Base-by-base conservation (phyloP, 2,797 vertebrate species). In the Propithecus deckenii region DNA sequence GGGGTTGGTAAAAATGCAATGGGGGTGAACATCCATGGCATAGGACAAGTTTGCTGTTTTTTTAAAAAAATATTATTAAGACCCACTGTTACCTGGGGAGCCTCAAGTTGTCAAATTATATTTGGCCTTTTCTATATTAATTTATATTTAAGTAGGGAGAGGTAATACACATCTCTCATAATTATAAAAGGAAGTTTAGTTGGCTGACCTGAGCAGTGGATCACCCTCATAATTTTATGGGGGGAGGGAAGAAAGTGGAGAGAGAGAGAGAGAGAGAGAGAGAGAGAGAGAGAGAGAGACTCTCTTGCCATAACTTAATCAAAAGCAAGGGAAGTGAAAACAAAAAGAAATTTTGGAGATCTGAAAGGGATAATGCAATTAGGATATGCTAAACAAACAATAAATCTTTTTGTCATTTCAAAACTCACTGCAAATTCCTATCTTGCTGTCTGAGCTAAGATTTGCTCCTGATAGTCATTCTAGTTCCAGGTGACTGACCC, bases 301-400 rank as follows among this genome's bases (percentile, higher is more conserved):
- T 30, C 5, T 48, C 2, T 91, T 88, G 38, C 18, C 72, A 67
- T 4, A 55, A 90, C 18, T 88, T 23, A 86, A 57, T 72, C 76
- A 83, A 95, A 95, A 94, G 25, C 30, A 89, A 97, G 79, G 48
- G 20, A 90, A 87, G 9, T 86, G 30, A 83, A 93, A 90, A 28
- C 1, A 65, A 93, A 84, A 92, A 69, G 7, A 86, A 59, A 59
- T 61, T 69, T 38, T 89, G 32, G 43, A 96, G 61, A 63, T 80
- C 32, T 76, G 32, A 91, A 91, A 88, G 35, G 71, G 18, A 57
- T 67, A 93, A 72, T 87, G 7, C 30, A 93, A 46, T 91, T 84
- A 93, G 38, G 17, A 67, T 86, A 89, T 89, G 46, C 65, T 92
- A 95, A 89, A 32, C 63, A 94, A 95, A 94, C 52, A 81, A 92